Evolutionary conservation across 2,113 vertebrate species (phyloP).

Genomic region (Orycteropus afer): DNA sequence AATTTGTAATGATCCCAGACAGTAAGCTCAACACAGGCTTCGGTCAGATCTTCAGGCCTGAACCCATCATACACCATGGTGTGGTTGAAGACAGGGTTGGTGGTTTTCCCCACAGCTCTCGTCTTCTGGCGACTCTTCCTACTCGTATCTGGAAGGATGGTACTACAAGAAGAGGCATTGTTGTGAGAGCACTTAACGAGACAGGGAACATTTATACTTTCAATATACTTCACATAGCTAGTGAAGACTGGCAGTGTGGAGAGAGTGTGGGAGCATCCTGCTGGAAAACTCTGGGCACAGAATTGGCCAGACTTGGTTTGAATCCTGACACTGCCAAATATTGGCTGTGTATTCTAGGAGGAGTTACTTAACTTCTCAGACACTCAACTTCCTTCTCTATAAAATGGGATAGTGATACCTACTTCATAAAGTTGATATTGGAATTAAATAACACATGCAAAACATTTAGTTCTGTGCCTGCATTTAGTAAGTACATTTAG

Average conservation of each 20-base stretch:
- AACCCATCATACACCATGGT: constrained; percentile 97
- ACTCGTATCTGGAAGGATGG: constrained; percentile 92
- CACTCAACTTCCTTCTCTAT: neutral
- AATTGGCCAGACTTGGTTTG: neutral
- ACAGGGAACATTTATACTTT: neutral
- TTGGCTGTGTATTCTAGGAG: neutral
- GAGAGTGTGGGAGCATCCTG: neutral
- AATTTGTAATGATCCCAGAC: constrained; percentile 96
- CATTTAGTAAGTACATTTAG: neutral
- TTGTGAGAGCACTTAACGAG: neutral
- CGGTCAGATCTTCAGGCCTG: constrained; percentile 90
- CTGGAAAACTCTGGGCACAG: neutral
- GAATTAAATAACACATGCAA: constrained; percentile 5
- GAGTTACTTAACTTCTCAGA: neutral
- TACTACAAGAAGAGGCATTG: constrained; percentile 83
- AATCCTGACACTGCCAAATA: neutral
- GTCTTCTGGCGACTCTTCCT: constrained; percentile 94
- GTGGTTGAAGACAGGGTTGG: constrained; percentile 95
- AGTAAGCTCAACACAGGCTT: constrained; percentile 94
- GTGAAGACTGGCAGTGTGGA: neutral
- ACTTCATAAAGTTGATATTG: neutral
- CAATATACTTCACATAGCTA: neutral
- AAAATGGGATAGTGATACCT: neutral
- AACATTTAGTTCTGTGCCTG: neutral
- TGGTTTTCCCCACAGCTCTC: constrained; percentile 90